Conservation (phyloP, 2,888 invertebrate species). For the Drosophila conformis region DNA sequence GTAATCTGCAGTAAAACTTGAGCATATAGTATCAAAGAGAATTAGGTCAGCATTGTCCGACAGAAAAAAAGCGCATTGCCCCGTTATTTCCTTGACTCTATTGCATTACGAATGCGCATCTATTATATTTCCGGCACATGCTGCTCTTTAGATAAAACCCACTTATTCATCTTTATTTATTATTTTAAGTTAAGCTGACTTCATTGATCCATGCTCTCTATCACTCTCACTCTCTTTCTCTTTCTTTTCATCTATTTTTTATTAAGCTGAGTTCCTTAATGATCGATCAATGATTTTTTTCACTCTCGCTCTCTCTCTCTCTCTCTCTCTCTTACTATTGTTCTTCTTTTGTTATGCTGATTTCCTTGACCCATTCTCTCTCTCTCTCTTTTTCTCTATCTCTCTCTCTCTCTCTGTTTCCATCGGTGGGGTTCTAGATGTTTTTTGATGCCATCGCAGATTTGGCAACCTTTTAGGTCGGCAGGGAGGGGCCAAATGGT, state of each 20-base stretch:
- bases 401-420: background rate
- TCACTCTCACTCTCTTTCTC: background rate
- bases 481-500: constrained; percentile 52
- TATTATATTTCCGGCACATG: constrained; percentile 66
- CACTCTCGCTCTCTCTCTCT: background rate
- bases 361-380: constrained; percentile 27
- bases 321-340: background rate
- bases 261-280: background rate
- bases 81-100: constrained; percentile 33
- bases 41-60: constrained; percentile 65
- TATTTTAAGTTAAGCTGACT: constrained; percentile 7
- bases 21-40: constrained; percentile 27
- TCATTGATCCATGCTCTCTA: constrained; percentile 26
- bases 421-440: background rate
- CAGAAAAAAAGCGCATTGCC: constrained; percentile 29
- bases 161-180: background rate
- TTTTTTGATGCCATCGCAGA: constrained; percentile 62
- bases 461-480: constrained; percentile 38
- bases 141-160: constrained; percentile 53
- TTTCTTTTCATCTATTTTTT: background rate
- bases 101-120: constrained; percentile 9
- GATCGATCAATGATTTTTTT: background rate
- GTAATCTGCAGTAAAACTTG: constrained; percentile 30
- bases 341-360: background rate
- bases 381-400: background rate